phyloP scores from a whole-genome alignment of 2,888 invertebrate species.

The Dimorphilus gyrociliatus region DNA sequence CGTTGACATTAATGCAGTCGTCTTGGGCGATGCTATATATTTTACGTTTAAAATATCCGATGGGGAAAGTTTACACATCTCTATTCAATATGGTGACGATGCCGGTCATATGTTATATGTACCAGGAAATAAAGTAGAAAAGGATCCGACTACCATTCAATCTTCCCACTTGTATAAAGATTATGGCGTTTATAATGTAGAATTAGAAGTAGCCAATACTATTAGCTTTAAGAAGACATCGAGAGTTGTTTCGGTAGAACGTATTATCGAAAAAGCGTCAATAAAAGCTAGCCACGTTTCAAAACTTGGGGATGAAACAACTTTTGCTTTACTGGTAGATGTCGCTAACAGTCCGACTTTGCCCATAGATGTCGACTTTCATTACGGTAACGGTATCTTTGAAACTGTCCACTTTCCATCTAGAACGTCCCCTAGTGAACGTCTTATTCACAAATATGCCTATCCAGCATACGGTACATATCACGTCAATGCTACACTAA shows the following conservation, averaged over 20 bases:
- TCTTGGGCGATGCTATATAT: slow-evolving; percentile 13
- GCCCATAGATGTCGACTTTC: slow-evolving; percentile 16
- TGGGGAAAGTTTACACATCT: slow-evolving; percentile 18
- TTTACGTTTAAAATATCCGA: slow-evolving; percentile 16
- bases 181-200: slow-evolving; percentile 20
- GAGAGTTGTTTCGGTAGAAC: slow-evolving; percentile 22
- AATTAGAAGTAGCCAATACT: slow-evolving; percentile 19
- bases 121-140: slow-evolving; percentile 2
- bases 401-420: slow-evolving; percentile 10
- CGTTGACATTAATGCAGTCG: no score
- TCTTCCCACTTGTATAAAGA: slow-evolving; percentile 12
- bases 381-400: slow-evolving; percentile 19
- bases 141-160: no score
- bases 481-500: slow-evolving; percentile 17
- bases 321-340: slow-evolving; percentile 19
- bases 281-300: slow-evolving; percentile 15
- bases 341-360: slow-evolving; percentile 9
- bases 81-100: slow-evolving; percentile 19
- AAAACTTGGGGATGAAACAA: slow-evolving; percentile 14
- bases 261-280: slow-evolving; percentile 16
- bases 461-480: slow-evolving; percentile 29
- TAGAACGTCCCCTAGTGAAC: no score
- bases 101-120: slow-evolving; percentile 8
- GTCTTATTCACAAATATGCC: slow-evolving; percentile 14
- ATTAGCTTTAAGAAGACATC: slow-evolving; percentile 13